A percentile compares a stretch with the other conserved stretches of the same genome.
Conservation (phyloP, 1,140 invertebrate species). For the Bombus consobrinus region DNA sequence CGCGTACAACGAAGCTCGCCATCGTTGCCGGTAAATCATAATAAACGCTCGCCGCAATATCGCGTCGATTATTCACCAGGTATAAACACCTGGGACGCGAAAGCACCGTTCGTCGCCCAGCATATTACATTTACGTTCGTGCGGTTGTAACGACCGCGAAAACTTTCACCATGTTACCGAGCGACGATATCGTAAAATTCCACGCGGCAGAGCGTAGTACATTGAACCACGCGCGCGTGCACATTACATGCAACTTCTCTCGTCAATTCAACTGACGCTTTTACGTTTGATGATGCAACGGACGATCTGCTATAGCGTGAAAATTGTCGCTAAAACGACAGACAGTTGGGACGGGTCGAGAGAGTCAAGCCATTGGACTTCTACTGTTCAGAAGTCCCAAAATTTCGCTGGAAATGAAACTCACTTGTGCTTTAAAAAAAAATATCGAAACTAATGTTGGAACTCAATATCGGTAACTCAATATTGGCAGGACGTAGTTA, state of each 20-base stretch:
- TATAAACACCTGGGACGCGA: constrained; percentile 8
- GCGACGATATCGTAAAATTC: constrained; percentile 27
- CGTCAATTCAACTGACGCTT: background rate
- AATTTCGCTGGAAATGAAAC: no score
- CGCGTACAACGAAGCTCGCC: background rate
- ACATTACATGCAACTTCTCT: background rate
- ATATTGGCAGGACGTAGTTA: no score
- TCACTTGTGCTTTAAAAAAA: no score
- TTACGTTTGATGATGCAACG: no score
- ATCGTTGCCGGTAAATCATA: background rate
- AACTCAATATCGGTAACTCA: no score
- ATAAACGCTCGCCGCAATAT: background rate
- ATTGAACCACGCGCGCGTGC: constrained; percentile 5
- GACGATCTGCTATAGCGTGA: background rate
- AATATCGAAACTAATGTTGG: no score
- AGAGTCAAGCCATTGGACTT: no score
- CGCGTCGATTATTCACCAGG: background rate
- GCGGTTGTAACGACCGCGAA: background rate
- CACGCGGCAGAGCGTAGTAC: background rate
- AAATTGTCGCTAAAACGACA: no score
- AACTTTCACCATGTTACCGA: constrained; percentile 29
- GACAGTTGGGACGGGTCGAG: no score
- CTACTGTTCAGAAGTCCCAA: no score
- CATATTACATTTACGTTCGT: background rate
- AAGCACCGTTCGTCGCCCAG: background rate